Percentiles rank a stretch among this genome's conserved stretches.
Conservation (phyloP, 2,113 vertebrate species). For the Ptilorrhoa leucosticta region DNA sequence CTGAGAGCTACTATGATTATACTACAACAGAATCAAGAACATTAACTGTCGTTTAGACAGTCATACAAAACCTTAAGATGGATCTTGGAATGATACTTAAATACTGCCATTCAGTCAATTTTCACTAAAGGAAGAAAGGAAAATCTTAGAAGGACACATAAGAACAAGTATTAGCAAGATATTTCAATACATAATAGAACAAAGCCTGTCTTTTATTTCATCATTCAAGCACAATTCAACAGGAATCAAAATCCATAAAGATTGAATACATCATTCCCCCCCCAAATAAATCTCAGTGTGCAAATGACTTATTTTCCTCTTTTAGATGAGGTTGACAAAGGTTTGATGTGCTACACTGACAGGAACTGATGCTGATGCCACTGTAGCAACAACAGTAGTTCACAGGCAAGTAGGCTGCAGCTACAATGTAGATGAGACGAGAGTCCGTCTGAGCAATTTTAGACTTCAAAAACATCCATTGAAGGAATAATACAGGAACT, state of each 20-base stretch:
- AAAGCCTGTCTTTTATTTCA: neutral
- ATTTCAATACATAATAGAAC: neutral
- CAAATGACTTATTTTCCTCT: neutral
- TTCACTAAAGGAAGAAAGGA: neutral
- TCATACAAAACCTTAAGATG: neutral
- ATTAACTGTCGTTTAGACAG: neutral
- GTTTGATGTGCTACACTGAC: neutral
- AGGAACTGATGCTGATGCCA: neutral
- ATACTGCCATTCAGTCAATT: neutral
- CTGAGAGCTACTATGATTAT: neutral
- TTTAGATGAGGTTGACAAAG: neutral
- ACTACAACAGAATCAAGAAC: neutral
- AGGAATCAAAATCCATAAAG: neutral
- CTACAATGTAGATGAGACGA: rapidly evolving
- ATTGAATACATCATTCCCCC: neutral
- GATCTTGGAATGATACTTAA: neutral
- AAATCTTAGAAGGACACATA: neutral
- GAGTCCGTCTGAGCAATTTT: neutral
- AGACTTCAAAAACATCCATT: neutral
- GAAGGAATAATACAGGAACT: neutral
- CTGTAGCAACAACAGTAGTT: neutral
- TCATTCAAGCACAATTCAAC: neutral
- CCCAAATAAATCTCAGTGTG: no score
- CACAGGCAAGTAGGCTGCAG: neutral
- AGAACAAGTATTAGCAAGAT: neutral